Base-by-base conservation (phyloP, 2,113 vertebrate species). In the Isurus oxyrinchus region DNA sequence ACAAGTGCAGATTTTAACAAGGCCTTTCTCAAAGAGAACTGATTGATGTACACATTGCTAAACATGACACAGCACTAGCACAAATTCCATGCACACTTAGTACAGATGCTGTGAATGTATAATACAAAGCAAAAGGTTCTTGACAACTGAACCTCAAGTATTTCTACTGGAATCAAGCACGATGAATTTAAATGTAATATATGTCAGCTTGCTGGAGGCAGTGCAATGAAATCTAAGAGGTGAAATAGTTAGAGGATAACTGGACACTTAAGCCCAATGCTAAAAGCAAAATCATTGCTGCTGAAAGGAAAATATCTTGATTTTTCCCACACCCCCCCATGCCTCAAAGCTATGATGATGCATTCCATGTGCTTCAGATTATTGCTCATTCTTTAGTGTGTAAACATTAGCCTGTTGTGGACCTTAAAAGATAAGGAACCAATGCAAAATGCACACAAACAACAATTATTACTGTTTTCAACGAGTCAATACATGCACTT, bases 351-450 rank as follows among this genome's bases (percentile, higher is more conserved):
- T 95, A 44, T 69, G 44, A 95, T 14, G 55, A 27, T 31, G 67
- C 69, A 95, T 69, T 95, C 57, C 40, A 95, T 76, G 94, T 95
- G 66, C 67, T 95, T 95, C 67, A 95, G 66, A 95, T 95, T 95
- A 95, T 95, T 95, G 94, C 94, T 95, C 53, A 95, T 95, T 66
- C 93, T 69, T 95, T 44, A 49, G 3, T 21, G 49, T 95, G 63
- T 95, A 67, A 94, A 66, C 66, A 95, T 72, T 69, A 95, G 72
- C 94, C 94, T 72, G 93, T 49, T 49, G 44, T 53, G 67, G 63
- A 31, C 11, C 67, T 44, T 55, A 95, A 44, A 49, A 31, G 72
- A 8, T 76, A 35, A 95, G 67, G 67, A 72, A 72, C 49, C 67
- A 95, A 76, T 67, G 69, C 59, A 66, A 94, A 94, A 94, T 94